Evolutionary conservation across 2,797 vertebrate species (phyloP), one percentile per base, ranked within the genome.

Genomic region (Argyrosomus regius): DNA sequence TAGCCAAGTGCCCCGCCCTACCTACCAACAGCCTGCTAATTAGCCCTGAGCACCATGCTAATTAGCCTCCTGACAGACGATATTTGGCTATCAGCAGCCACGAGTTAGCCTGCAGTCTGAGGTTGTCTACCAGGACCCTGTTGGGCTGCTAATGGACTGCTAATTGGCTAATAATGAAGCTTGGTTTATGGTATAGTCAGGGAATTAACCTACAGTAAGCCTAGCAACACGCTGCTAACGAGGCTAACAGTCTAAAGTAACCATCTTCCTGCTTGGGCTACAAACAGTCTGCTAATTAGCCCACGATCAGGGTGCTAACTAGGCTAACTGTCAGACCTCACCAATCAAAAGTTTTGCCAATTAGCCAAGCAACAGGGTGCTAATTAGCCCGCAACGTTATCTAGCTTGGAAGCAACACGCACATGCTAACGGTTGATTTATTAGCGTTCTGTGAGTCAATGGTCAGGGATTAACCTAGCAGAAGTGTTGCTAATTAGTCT

Each of bases 21-120:
- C 82, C 53, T 26, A 50, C 83, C 53, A 26, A 48, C 83, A 63
- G 35, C 70, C 26, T 48, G 54, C 76, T 48, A 56, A 74, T 53
- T 35, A 53, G 59, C 60, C 13, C 28, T 2, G 13, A 64, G 31
- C 50, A 22, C 10, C 56, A 28, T 31, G 46, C 26, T 45, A 58
- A 24, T 10, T 11, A 45, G 24, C 17, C 31, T 72, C 16, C 28
- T 53, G 64, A 76, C 48, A n/a, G 73, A 28, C 0, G 31, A 49
- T 18, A 26, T 71, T 16, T 62, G 41, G 41, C 16, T 52, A 13
- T 50, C 48, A 53, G 49, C 24, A 18, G 41, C 28, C 13, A 1
- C 43, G 31, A 9, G 61, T 9, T 26, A n/a, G 6, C 78, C 56
- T 12, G 79, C 82, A 76, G 1, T 0, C 48, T 52, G 60, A 53